These are phyloP conservation scores for Brenthis hecate DNA, from an alignment of 2,888 invertebrate genomes.

Conservation along the genomic window DNA sequence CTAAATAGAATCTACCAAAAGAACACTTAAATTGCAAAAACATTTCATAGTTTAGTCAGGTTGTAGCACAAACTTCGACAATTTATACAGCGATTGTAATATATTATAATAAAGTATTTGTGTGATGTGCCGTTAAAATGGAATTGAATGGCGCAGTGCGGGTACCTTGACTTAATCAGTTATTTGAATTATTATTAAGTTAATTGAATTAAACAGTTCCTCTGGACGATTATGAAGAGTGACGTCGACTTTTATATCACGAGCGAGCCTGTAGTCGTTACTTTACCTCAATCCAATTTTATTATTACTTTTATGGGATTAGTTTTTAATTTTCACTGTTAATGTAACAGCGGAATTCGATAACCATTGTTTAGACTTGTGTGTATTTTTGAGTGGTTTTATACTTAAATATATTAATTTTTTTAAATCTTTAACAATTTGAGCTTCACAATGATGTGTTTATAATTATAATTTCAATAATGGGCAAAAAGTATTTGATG, in stretches of 20 bases:
- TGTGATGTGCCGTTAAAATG: slow-evolving; percentile 17
- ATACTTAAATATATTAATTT: too few species aligned
- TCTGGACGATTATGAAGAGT: slow-evolving; percentile 53
- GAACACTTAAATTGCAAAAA: neutral
- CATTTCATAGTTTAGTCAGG: neutral
- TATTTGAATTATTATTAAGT: too few species aligned
- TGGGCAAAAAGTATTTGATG: too few species aligned
- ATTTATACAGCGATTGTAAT: slow-evolving; percentile 1
- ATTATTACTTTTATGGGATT: slow-evolving; percentile 2
- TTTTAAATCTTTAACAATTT: too few species aligned
- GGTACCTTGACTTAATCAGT: slow-evolving; percentile 50
- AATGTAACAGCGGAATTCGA: slow-evolving; percentile 4
- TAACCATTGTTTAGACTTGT: slow-evolving; percentile 8
- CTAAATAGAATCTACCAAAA: slow-evolving; percentile 17
- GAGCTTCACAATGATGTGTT: too few species aligned
- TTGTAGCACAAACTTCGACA: neutral
- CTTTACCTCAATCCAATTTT: slow-evolving; percentile 18
- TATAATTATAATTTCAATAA: too few species aligned
- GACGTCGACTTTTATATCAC: slow-evolving; percentile 54
- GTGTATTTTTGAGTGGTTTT: slow-evolving; percentile 15
- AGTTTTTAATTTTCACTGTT: neutral
- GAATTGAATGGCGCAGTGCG: slow-evolving; percentile 30
- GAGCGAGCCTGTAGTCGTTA: slow-evolving; percentile 23
- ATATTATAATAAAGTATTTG: slow-evolving; percentile 1
- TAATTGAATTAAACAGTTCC: slow-evolving; percentile 60